Evolutionary conservation across 2,797 vertebrate species (phyloP), one percentile per base, ranked within the genome.

Genomic region (Gobio occitaniae): DNA sequence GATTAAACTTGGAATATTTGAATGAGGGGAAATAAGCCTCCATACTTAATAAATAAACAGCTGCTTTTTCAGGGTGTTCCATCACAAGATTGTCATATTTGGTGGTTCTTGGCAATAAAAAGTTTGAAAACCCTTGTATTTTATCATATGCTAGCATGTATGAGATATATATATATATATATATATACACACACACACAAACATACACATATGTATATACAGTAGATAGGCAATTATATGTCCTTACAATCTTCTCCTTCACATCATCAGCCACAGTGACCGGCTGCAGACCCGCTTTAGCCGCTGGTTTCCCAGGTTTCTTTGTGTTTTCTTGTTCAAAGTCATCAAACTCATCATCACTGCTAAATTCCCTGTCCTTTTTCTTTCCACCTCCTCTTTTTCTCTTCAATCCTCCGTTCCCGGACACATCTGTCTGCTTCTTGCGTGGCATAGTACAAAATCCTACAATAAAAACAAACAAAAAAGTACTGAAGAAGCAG

Each of bases 291-390:
- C 94, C 94, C 0, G 94, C 89, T 91, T 95, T 96, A 48, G 92
- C 50, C 0, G 93, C 85, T 1, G 93, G 92, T 56, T 93, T 95
- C 12, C 95, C 95, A 0, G 94, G 91, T 87, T 96, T 96, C 91
- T 96, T 96, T 86, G 95, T 94, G 91, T 96, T 96, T 90, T 96
- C 96, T 88, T 96, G 95, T 84, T 96, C 95, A 8, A 87, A 96
- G 69, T 93, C 92, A 85, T 96, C 95, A 32, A 96, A 96, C 80
- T 96, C 96, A 2, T 96, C 96, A 0, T 96, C 96, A 2, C 95
- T 96, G 77, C 96, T 96, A 84, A 96, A 96, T 76, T 96, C 96
- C 6, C 95, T 82, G 59, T 96, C 96, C 90, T 95, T 96, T 91
- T 93, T 94, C 59, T 95, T 95, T 6, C 93, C 93, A 0, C 93